Evolutionary conservation across 2,797 vertebrate genomes (phyloP), one percentile per base, ranked within the genome.

Genomic region (Neoniphon sammara): DNA sequence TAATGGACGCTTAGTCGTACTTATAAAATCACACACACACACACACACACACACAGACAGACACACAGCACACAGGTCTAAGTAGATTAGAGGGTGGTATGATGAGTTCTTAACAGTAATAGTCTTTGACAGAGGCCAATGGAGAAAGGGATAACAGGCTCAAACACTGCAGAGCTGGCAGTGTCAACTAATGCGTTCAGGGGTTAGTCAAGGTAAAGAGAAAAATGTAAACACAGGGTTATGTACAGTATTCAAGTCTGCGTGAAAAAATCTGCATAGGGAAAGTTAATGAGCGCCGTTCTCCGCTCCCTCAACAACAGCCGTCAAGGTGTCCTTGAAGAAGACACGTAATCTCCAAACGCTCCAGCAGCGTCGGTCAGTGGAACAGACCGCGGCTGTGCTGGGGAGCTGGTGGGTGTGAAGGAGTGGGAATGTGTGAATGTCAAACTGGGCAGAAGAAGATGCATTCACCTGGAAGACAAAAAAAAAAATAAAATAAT

Each of bases 41-140:
- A n/a, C 31, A 0, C 21, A 60, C 30, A 56, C 23, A n/a, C 25
- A 53, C 21, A 64, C 42, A 53, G 9, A 18, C 7, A 42, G 15
- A 50, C 18, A 31, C 49, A 59, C 72, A 67, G 54, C 42, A 63
- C 66, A 11, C 44, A 72, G 21, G 36, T 82, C 62, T 84, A 83
- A 91, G 80, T 81, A 83, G 89, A 92, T 92, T 88, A 89, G 66
- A 31, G 50, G 54, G 56, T 57, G 34, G 54, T 44, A 60, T 59
- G 62, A 82, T 83, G 82, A 85, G 77, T 83, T 63, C 66, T 80
- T 78, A 87, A 84, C 77, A 82, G 73, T 78, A 82, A 81, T 74
- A 77, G 72, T 73, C 68, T 56, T 74, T 87, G 63, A 70, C 49
- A 56, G 58, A 81, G 36, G 50, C 68, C 70, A 70, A 61, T 18